A percentile compares a stretch with the other conserved stretches of the same genome.
Conservation (phyloP, 2,113 vertebrate genomes). For the Melanostigma gelatinosum region DNA sequence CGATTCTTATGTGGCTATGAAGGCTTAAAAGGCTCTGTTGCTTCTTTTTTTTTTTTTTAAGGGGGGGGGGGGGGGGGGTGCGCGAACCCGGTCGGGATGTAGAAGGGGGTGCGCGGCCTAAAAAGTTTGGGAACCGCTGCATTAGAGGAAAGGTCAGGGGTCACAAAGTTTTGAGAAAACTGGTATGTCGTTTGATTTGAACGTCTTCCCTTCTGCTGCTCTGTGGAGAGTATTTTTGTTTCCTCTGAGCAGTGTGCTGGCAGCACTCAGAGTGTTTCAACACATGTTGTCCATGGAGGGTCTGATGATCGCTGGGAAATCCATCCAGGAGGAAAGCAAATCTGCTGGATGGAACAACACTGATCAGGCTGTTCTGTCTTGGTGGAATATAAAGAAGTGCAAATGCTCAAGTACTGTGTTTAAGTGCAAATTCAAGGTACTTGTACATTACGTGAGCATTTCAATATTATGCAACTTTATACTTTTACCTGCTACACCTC, state of each 20-base stretch:
- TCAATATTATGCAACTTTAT: neutral
- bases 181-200: neutral
- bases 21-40: too few species aligned
- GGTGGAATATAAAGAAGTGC: neutral
- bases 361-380: neutral
- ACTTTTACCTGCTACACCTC: neutral
- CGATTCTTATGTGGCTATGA: too few species aligned
- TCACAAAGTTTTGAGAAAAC: neutral
- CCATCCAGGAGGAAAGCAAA: slow-evolving; percentile 33
- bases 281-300: slow-evolving; percentile 43
- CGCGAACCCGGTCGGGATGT: too few species aligned
- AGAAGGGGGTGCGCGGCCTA: too few species aligned
- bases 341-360: neutral
- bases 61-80: too few species aligned
- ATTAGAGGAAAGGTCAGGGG: neutral
- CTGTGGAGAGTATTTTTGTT: neutral
- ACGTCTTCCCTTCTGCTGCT: neutral
- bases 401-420: neutral
- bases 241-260: neutral
- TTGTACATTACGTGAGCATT: neutral
- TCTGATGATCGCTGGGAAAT: slow-evolving; percentile 27
- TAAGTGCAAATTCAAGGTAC: neutral
- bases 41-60: too few species aligned
- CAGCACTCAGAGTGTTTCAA: slow-evolving; percentile 20
- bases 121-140: too few species aligned